Conservation (phyloP, 1,140 invertebrate genomes). For the Halesus radiatus region DNA sequence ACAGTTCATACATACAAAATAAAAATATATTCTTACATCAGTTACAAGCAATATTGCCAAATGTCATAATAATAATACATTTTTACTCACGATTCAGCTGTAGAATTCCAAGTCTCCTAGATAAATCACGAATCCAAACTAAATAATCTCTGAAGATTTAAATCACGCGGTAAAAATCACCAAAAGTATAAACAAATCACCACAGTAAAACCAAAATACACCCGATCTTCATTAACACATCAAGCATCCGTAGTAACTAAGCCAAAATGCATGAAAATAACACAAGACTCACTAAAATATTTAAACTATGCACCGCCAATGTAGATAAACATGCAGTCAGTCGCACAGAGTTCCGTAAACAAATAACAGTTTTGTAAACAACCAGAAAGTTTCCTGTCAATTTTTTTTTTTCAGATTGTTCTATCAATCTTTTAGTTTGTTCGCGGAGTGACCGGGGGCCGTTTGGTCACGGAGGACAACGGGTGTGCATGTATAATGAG, state of each 20-base stretch:
- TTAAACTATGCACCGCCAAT: background rate
- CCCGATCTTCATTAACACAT: background rate
- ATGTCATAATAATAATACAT: background rate
- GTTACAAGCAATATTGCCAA: too few species aligned
- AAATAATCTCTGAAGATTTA: background rate
- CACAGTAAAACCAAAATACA: slow-evolving; percentile 8
- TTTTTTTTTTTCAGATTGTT: background rate
- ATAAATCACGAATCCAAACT: background rate
- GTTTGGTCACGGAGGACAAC: background rate
- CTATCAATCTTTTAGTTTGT: background rate
- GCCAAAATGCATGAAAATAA: background rate
- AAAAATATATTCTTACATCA: too few species aligned
- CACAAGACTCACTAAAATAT: background rate
- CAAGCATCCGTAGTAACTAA: background rate
- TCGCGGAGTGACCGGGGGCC: background rate
- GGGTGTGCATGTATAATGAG: background rate
- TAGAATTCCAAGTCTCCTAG: background rate
- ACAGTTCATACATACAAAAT: too few species aligned
- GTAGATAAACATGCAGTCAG: background rate
- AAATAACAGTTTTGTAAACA: slow-evolving; percentile 7
- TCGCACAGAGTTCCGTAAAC: background rate
- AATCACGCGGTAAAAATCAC: background rate
- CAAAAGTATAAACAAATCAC: slow-evolving; percentile 3
- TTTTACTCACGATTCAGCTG: background rate
- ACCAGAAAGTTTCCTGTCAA: background rate